Percentiles rank a stretch among this genome's conserved stretches.
These are phyloP conservation scores for Galaxea fascicularis DNA, from an alignment of 92 coral and sea anemone species.

Conservation along the genomic window DNA sequence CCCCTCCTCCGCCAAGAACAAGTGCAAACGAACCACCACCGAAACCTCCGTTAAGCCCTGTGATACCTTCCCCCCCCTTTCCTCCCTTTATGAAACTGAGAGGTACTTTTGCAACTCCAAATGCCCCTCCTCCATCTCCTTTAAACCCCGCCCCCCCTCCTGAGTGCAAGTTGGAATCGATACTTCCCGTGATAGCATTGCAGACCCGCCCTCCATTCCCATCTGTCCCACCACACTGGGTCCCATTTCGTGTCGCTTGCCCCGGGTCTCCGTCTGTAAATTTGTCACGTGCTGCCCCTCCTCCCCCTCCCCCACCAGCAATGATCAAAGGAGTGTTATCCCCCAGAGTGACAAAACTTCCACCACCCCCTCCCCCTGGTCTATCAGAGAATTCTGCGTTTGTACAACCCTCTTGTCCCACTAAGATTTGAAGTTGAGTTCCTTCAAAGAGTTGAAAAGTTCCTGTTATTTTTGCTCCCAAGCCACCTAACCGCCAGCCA, in stretches of 20 bases:
- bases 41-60: slow-evolving; percentile 65
- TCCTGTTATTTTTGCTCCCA: slow-evolving; percentile 84
- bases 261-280: slow-evolving; percentile 88
- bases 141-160: slow-evolving; percentile 63
- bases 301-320: slow-evolving; percentile 98
- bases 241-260: slow-evolving; percentile 71
- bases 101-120: not conserved
- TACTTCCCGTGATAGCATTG: slow-evolving; percentile 15
- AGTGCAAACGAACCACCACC: slow-evolving; percentile 53
- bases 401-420: slow-evolving; percentile 79
- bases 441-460: slow-evolving; percentile 56
- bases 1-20: slow-evolving; percentile 10
- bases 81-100: slow-evolving; percentile 63
- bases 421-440: slow-evolving; percentile 66
- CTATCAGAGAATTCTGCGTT: not conserved
- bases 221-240: slow-evolving; percentile 74
- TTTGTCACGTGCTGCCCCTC: slow-evolving; percentile 40
- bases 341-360: slow-evolving; percentile 70
- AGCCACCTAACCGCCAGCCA: slow-evolving; percentile 76
- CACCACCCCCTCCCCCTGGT: slow-evolving; percentile 98
- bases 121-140: slow-evolving; percentile 48
- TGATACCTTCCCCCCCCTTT: slow-evolving; percentile 28
- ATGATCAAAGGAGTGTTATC: slow-evolving; percentile 66
- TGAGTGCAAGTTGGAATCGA: not conserved
- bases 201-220: slow-evolving; percentile 79